A percentile compares a stretch with the other conserved stretches of the same genome.
phyloP scores from a whole-genome alignment of 2,888 invertebrate genomes.

The Slavum lentiscoides region DNA sequence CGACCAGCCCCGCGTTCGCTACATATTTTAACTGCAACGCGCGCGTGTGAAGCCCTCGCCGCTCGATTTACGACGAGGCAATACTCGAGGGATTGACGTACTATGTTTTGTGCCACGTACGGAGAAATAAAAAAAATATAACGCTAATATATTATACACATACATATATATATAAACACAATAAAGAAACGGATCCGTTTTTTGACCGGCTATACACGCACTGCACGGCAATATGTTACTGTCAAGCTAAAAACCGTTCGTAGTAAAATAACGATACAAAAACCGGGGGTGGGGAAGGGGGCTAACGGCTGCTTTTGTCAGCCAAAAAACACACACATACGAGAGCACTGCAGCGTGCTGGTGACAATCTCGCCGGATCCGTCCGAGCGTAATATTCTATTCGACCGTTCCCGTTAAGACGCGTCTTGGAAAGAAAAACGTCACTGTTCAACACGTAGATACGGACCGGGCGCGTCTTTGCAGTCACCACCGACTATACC shows the following conservation, averaged over 20 bases:
- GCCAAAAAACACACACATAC: neutral
- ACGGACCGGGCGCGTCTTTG: too few relatives aligned
- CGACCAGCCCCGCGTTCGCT: too few relatives aligned
- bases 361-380: slow-evolving; percentile 25
- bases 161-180: neutral
- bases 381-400: neutral
- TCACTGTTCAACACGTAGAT: too few relatives aligned
- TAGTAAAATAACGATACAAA: slow-evolving; percentile 10
- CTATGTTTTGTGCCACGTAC: neutral
- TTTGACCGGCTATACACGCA: slow-evolving; percentile 32
- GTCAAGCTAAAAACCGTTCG: slow-evolving; percentile 35
- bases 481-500: too few relatives aligned
- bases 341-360: too few relatives aligned
- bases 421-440: neutral
- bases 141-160: neutral
- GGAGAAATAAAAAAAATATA: neutral
- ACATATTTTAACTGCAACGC: neutral
- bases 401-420: neutral
- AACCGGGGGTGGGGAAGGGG: too few relatives aligned
- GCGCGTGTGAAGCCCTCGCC: neutral
- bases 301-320: slow-evolving; percentile 35
- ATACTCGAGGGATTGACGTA: neutral
- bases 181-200: slow-evolving; percentile 33
- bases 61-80: neutral
- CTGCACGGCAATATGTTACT: slow-evolving; percentile 43